phyloP scores from a whole-genome alignment of 2,113 vertebrate genomes.

The Pseudorhombus dupliciocellatus region DNA sequence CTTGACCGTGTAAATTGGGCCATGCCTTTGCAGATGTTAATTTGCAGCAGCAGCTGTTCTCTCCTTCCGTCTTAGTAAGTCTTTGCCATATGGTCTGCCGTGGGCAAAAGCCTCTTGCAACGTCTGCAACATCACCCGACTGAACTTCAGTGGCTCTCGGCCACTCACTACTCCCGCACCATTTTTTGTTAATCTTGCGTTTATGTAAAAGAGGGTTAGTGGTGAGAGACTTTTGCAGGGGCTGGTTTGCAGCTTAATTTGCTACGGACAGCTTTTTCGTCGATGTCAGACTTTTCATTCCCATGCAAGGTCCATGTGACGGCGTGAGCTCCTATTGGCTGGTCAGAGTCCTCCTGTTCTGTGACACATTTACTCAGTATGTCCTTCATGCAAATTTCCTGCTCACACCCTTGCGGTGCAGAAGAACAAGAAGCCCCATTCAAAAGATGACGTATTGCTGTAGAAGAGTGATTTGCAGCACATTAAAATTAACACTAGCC shows the following conservation, averaged over 20 bases:
- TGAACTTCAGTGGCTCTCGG: not conserved
- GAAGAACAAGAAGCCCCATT: not conserved
- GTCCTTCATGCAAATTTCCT: not conserved
- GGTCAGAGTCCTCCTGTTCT: not conserved
- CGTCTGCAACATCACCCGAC: not conserved
- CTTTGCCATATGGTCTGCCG: not conserved
- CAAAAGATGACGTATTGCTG: not conserved
- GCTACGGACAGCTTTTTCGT: not conserved
- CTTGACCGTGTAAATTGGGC: not conserved
- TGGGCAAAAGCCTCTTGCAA: not conserved
- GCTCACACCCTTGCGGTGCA: not conserved
- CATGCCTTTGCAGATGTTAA: not conserved
- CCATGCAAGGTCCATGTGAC: not conserved
- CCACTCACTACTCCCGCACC: not conserved
- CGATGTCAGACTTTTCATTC: not conserved
- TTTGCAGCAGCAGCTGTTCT: not conserved
- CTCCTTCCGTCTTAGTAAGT: not conserved
- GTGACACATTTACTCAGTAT: not conserved
- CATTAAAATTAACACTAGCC: not conserved
- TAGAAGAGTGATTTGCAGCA: not conserved
- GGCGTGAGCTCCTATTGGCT: not conserved
- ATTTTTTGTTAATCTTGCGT: not conserved
- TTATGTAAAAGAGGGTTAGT: not conserved
- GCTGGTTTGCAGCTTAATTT: not conserved
- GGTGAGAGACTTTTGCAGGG: not conserved